Base-by-base conservation (phyloP, 2,888 invertebrate genomes). In the Chydorus sphaericus region DNA sequence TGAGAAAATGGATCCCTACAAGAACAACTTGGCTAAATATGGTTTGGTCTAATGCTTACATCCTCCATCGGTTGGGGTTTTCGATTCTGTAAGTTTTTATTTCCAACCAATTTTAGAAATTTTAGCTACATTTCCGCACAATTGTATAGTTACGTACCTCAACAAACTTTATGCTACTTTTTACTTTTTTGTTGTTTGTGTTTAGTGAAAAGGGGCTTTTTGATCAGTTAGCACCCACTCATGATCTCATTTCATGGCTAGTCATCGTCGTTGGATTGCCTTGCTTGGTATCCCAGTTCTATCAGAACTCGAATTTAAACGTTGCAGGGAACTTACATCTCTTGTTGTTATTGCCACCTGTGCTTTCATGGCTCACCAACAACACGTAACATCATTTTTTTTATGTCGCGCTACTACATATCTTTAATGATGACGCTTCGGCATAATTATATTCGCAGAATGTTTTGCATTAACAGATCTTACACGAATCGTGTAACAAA, bases 231-330 rank as follows among this genome's bases (percentile, higher is more conserved):
- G 39, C 55, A 4, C 55, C 55, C 5, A 26, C 49, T 30, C 55
- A 55, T 20, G 55, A 55, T 14, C 14, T 48, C 20, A 31, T 55
- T 6, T 55, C 55, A 20, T 55, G 55, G 55, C 30, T 55, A 16
- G 55, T 39, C 11, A 16, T 55, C 5, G 55, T 55, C 10, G 48
- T 55, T 6, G 55, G 55, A 8, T 36, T 55, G 8, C 55, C 55
- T 20, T 55, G 55, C 18, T 28, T 55, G 36, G 55, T 48, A 14
- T 37, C 48, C 14, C 55, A 55, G 33, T 55, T 55, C 26, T 55
- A 55, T 28, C 18, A 48, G 23, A 49, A 55, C 36, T 23, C 33
- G 23, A 30, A 30, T 28, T 37, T 49, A 1, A 31, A 31, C 6
- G 16, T 55, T 26, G 14, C 49, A 5, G 48, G 33, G 4, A 55